Evolutionary conservation across 1,140 invertebrate genomes (phyloP), one percentile per base, ranked within the genome.

Genomic region (Calephelis virginiensis): DNA sequence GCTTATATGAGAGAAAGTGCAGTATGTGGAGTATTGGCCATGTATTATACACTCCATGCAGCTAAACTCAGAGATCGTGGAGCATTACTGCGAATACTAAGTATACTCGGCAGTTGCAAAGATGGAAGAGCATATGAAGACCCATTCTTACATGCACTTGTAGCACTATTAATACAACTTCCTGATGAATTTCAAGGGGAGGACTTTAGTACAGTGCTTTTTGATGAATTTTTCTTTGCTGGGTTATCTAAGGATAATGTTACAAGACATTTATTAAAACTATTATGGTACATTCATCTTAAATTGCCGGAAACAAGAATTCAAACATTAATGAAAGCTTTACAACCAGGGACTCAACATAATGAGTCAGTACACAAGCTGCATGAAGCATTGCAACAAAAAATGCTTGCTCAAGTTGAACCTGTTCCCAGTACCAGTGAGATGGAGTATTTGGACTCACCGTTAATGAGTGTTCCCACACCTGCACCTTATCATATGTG

Each of bases 201-300:
- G 92, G 97, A 98, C 72, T 99, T 99, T 81, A 99, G 97, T 90
- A 98, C 97, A 1, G 97, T 97, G 0, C 94, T 99, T 13, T 99
- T 99, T 92, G 98, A 99, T 91, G 98, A 99, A 88, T 99, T 99
- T 83, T 97, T 99, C 73, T 97, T 98, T 86, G 96, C 97, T 56
- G 96, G 96, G 0, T 92, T 98, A 46, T 94, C 94, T 7, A 94
- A 95, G 68, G 97, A 99, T 82, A 98, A 98, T 93, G 97, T 99
- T 0, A 96, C 96, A n/a, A 93, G 97, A 49, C 98, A 99, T 92
- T 93, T 99, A 74, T 89, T 99, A 45, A 97, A 98, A 86, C 92
- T 99, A 50, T 86, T 99, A 7, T 98, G 96, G 96, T 97, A 98
- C 82, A 95, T 98, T 64, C 94, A 98, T 92, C 95, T 94, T 10